These are phyloP conservation scores for Falcaria lacertinaria DNA, from an alignment of 2,888 invertebrate species.

Conservation along the genomic window DNA sequence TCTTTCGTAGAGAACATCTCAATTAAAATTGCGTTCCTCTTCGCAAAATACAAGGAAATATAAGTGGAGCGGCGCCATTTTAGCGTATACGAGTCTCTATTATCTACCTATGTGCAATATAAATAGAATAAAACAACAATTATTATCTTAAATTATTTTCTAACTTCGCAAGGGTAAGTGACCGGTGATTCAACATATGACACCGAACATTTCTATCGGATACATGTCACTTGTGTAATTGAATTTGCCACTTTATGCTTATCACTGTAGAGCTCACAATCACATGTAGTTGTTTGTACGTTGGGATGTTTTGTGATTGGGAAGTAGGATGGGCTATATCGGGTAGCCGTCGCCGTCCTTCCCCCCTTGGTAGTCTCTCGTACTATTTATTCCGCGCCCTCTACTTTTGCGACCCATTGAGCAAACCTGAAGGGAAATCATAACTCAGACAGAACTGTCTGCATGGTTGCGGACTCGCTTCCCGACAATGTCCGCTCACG, in stretches of 20 bases:
- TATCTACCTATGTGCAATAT: not conserved
- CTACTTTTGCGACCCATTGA: constrained; percentile 48
- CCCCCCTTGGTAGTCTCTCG: constrained; percentile 35
- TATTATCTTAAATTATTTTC: constrained; percentile 48
- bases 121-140: constrained; percentile 12
- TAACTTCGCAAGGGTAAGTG: constrained; percentile 59
- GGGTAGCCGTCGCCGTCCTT: constrained; percentile 35
- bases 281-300: constrained; percentile 2
- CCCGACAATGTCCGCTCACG: constrained; percentile 1
- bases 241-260: constrained; percentile 13
- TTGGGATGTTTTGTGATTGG: constrained; percentile 15
- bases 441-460: constrained; percentile 16
- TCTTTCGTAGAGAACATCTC: too few species aligned
- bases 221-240: constrained; percentile 1
- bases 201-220: not conserved
- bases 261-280: constrained; percentile 12
- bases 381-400: constrained; percentile 54
- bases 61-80: too few species aligned
- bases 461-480: constrained; percentile 2
- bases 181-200: constrained; percentile 53
- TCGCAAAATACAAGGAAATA: too few species aligned
- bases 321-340: constrained; percentile 41
- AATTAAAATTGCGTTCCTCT: too few species aligned
- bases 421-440: constrained; percentile 33
- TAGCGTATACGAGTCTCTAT: too few species aligned